Base-by-base conservation (phyloP, 2,797 vertebrate species). In the Syncerus caffer region DNA sequence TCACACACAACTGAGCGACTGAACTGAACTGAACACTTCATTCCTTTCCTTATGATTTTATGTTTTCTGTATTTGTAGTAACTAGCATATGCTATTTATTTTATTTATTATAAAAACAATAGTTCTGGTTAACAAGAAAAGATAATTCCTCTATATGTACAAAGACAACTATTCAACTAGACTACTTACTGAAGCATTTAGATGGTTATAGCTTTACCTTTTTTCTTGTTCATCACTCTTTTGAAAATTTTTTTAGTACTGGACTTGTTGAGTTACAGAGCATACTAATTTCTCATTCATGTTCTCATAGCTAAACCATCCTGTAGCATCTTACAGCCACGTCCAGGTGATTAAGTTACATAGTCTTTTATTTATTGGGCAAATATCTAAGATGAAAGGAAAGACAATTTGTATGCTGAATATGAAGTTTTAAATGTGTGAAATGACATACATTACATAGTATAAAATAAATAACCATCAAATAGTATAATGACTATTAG, bases 41-140 rank as follows among this genome's bases (percentile, higher is more conserved):
- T 31, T 90, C 4, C 29, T 3, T 76, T 90, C 51, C 11, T 53
- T 89, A 50, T 64, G 14, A 71, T 47, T 94, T 92, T 60, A 55
- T 62, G 34, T 38, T 82, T 86, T 62, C 6, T 78, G n/a, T 67
- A 31, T 53, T 86, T 17, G 57, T 51, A 78, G 34, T n/a, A 95
- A 83, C 53, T 50, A 34, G 1, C 6, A 93, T 38, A 13, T 89
- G 5, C 1, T 47, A 16, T 3, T 47, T 76, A 25, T 71, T 74
- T 79, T 74, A 17, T 31, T 92, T 84, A 74, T 45, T 96, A 74
- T 96, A 60, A 96, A 87, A 90, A 17, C 25, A 96, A 8, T 23
- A 45, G 76, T 67, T 88, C 7, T 57, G 95, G 10, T 80, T 74
- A n/a, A 57, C 10, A 47, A 67, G 29, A 47, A 82, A 57, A 67